Evolutionary conservation across 2,888 invertebrate genomes (phyloP), one percentile per base, ranked within the genome.

Genomic region (Heteropelma amictum): DNA sequence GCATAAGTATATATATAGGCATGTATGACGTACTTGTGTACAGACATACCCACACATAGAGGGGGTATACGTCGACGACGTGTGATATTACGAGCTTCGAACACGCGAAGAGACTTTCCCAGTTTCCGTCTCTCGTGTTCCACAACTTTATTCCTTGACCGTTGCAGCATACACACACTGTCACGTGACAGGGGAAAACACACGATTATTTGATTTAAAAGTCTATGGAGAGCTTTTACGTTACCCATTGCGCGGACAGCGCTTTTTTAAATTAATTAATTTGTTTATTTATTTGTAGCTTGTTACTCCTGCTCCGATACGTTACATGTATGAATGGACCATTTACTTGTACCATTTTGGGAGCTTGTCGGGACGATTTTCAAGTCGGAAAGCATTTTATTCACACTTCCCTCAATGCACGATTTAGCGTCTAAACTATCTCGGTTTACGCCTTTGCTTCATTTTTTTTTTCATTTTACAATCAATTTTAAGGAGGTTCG

Each of bases 61-160:
- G n/a, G 26, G 21, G n/a, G 61, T 28, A 53, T 54, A 49, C 35
- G 28, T 71, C 64, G 40, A 56, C 60, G 60, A 60, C 53, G 58
- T 53, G 58, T 65, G 51, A 72, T 72, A 67, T 72, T 72, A 65
- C 72, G 60, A 58, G 49, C 72, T 60, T 53, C 7, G 65, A 40
- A 72, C 72, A 65, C 45, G 53, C 72, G 58, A 68, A 38, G 51
- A 45, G 60, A 67, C 72, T 65, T 72, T 60, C 45, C 60, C 60
- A 60, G 65, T 72, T 72, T 72, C 72, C 65, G 72, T 67, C 58
- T n/a, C n/a, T 60, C 65, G 51, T 51, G 53, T 67, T 72, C 38
- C 53, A 60, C 60, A 35, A 67, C 65, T 72, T n/a, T n/a, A n/a
- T n/a, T 67, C 58, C 72, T 65, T 60, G 63, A 63, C 51, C 58